phyloP scores from a whole-genome alignment of 2,888 invertebrate genomes.

The Melipona beecheii region DNA sequence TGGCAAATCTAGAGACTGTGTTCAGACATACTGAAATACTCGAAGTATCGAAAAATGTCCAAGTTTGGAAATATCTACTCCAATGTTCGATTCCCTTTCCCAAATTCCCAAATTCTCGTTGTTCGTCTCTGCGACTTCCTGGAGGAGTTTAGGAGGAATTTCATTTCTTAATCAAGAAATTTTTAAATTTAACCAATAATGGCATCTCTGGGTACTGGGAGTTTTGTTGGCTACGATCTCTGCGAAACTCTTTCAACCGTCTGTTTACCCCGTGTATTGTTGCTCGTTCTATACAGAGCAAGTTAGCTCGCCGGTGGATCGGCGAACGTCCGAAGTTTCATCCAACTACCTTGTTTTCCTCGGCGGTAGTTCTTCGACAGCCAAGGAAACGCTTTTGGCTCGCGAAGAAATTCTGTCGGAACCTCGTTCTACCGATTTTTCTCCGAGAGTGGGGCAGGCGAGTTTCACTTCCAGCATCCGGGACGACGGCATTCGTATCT shows the following conservation, averaged over 20 bases:
- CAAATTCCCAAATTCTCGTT: no score
- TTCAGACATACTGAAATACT: no score
- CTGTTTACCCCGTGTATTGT: neutral
- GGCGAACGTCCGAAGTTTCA: neutral
- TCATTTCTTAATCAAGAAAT: neutral
- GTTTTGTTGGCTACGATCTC: neutral
- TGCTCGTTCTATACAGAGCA: neutral
- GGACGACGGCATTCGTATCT: neutral
- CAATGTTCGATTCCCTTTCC: no score
- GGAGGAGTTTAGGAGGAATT: no score
- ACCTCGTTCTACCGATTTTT: neutral
- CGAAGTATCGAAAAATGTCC: no score
- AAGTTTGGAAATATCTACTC: no score
- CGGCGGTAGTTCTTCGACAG: neutral
- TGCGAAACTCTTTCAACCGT: neutral
- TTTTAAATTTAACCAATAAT: neutral
- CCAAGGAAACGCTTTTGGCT: neutral
- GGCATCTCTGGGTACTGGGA: neutral
- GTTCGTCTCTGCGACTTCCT: no score
- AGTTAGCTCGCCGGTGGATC: slow-evolving; percentile 6
- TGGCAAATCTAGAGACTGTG: no score
- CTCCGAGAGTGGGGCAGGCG: neutral
- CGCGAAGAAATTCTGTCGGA: slow-evolving; percentile 18
- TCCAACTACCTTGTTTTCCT: slow-evolving; percentile 8
- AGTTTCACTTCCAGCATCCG: neutral